These are phyloP conservation scores for Boloria selene DNA, from an alignment of 2,888 invertebrate genomes.

Conservation along the genomic window DNA sequence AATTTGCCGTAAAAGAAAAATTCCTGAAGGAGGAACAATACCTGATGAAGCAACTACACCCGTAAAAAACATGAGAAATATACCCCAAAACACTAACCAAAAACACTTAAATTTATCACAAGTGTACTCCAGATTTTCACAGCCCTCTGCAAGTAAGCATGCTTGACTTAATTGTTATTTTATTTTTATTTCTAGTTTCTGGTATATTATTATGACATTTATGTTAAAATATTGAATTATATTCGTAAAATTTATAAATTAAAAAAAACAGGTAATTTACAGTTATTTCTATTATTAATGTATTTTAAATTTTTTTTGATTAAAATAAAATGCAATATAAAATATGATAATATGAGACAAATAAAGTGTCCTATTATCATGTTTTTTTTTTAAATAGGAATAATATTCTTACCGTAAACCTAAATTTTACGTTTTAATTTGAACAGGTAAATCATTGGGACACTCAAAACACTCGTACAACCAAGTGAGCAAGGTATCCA, in stretches of 20 bases:
- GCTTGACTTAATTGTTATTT: neutral
- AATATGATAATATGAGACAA: no score
- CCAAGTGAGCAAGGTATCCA: slow-evolving; percentile 80
- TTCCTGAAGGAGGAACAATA: slow-evolving; percentile 60
- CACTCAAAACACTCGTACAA: slow-evolving; percentile 79
- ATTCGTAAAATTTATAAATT: no score
- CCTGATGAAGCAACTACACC: slow-evolving; percentile 63
- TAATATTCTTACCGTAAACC: no score
- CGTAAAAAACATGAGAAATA: slow-evolving; percentile 72
- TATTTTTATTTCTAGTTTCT: no score
- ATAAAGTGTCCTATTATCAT: no score
- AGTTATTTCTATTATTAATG: no score
- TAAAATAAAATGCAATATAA: no score
- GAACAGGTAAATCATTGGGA: slow-evolving; percentile 72
- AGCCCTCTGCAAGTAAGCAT: slow-evolving; percentile 69
- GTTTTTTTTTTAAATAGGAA: no score
- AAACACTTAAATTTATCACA: slow-evolving; percentile 77
- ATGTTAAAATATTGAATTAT: no score
- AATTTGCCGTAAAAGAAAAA: slow-evolving; percentile 70
- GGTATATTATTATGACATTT: no score
- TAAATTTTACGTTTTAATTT: neutral
- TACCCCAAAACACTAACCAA: slow-evolving; percentile 70
- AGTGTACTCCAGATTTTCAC: slow-evolving; percentile 77
- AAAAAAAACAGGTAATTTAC: no score
- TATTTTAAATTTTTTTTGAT: no score